These are phyloP conservation scores for Hypselothyrea guttata DNA, from an alignment of 2,888 invertebrate species.

Conservation along the genomic window DNA sequence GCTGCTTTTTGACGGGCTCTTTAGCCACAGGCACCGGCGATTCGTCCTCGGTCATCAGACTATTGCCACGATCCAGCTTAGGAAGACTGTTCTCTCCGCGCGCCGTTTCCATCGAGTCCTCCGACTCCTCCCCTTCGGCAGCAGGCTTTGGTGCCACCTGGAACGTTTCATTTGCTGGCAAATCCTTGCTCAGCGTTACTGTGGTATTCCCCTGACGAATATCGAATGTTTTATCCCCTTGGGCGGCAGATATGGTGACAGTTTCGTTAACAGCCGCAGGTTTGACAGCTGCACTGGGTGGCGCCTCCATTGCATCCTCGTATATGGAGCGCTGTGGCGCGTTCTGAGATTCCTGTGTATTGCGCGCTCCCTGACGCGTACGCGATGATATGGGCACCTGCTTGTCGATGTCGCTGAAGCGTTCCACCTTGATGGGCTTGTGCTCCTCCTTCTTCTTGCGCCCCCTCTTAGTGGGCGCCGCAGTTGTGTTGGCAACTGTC, in stretches of 20 bases:
- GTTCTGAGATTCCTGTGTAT: constrained; percentile 24
- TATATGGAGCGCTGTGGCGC: constrained; percentile 78
- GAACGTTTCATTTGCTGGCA: constrained; percentile 48
- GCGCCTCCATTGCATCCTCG: constrained; percentile 82
- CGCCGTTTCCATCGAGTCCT: constrained; percentile 69
- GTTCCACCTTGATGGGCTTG: constrained; percentile 79
- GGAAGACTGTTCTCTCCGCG: constrained; percentile 51
- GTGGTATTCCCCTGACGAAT: constrained; percentile 30
- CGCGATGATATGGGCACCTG: constrained; percentile 65
- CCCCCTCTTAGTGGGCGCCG: constrained; percentile 47
- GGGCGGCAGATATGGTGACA: constrained; percentile 22
- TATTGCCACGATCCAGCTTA: constrained; percentile 50
- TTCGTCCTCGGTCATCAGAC: constrained; percentile 81
- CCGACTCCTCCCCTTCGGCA: constrained; percentile 20
- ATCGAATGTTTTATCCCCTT: constrained; percentile 24
- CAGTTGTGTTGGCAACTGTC: constrained; percentile 10
- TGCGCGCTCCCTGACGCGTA: constrained; percentile 61
- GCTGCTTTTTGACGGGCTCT: constrained; percentile 15
- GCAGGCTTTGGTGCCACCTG: constrained; percentile 29
- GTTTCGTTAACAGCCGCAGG: constrained; percentile 47
- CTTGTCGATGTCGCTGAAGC: constrained; percentile 71
- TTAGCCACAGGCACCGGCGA: constrained; percentile 64
- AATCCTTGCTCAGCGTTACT: constrained; percentile 14
- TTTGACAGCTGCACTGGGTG: constrained; percentile 8
- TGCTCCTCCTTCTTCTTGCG: constrained; percentile 74